Evolutionary conservation across 2,797 vertebrate species (phyloP), one percentile per base, ranked within the genome.

Genomic region (Chromobotia macracanthus): DNA sequence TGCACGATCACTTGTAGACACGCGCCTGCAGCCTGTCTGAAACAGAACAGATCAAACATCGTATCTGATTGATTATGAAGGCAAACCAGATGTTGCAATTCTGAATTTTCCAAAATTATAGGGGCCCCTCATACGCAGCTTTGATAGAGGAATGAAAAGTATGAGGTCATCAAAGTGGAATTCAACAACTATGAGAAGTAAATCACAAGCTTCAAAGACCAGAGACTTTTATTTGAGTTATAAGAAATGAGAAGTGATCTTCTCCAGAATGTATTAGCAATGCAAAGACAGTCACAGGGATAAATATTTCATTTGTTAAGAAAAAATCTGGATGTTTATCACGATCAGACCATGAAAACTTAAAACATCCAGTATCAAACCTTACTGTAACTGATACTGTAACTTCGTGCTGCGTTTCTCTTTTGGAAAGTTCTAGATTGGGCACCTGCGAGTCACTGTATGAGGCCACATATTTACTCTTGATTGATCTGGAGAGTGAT

Each of bases 31-130:
- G 48, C 28, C 28, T 44, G 28, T 38, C 18, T 64, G n/a, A 41
- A 74, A 31, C 61, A n/a, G 74, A 72, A 51, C 25, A 9, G 48
- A 68, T 19, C 58, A 28, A n/a, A 35, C 61, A 44, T 77, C 85
- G 81, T 82, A 82, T 85, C 72, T 86, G 89, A 89, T 85, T 84
- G 80, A 88, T 90, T 89, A 80, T 5, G 50, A 77, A 50, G 46
- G 60, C 65, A 87, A 85, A 85, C 89, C 88, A 91, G 90, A 91
- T 91, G 91, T 88, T 89, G 79, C 83, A 81, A 88, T 87, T 85
- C 85, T 53, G 80, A 81, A 89, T 82, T 81, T 85, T 80, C 82
- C 21, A 58, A 81, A 82, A 87, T 89, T 87, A 83, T 83, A 90
- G 82, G 61, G 86, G 84, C 82, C 80, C 74, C 85, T 86, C 87